phyloP scores from a whole-genome alignment of 2,888 invertebrate species.

The Papilio gigon region DNA sequence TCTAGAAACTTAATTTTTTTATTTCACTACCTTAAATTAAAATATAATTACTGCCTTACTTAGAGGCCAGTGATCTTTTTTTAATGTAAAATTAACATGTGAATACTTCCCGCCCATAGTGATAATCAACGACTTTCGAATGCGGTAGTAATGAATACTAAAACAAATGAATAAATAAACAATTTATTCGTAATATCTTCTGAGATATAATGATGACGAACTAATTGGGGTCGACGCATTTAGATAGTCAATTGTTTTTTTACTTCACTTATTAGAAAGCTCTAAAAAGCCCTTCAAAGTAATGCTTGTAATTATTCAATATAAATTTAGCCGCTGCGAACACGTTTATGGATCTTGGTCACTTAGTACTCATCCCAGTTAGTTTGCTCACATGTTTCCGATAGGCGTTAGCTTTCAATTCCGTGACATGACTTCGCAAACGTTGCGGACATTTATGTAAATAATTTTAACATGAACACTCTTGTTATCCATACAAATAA shows the following conservation, averaged over 20 bases:
- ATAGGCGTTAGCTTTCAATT: constrained; percentile 23
- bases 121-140: neutral
- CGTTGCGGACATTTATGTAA: constrained; percentile 13
- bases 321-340: neutral
- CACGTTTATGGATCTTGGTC: neutral
- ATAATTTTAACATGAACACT: constrained; percentile 8
- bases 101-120: neutral
- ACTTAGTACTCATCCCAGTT: constrained; percentile 12
- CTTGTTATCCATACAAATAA: neutral
- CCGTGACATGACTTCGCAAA: constrained; percentile 34
- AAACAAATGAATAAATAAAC: neutral
- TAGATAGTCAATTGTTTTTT: neutral
- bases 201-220: neutral
- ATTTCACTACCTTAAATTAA: no score
- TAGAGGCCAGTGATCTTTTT: neutral
- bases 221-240: no score
- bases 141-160: neutral
- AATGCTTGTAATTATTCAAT: neutral
- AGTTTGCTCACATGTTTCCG: constrained; percentile 35
- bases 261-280: neutral
- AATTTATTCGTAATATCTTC: neutral
- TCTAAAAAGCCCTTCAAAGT: neutral
- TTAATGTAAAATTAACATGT: neutral
- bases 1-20: no score
- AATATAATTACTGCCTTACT: neutral